Percentiles rank a stretch among this genome's conserved stretches.
Evolutionary conservation across 37 sponge, comb jelly and placozoan genomes (phyloP).

Genomic region (Dysidea cf. avara): DNA sequence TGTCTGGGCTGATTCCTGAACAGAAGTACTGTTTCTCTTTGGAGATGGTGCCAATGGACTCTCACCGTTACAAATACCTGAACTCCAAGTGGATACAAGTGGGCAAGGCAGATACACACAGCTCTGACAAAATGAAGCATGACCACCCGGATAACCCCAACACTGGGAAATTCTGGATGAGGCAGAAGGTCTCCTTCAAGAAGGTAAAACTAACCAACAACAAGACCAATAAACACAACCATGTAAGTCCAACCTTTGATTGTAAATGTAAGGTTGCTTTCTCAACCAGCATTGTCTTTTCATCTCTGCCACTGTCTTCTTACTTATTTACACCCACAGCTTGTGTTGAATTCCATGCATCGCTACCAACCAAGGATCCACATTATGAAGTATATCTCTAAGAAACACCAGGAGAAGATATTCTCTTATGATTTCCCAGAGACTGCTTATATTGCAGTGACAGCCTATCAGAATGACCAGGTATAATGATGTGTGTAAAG

Average conservation of each 20-base stretch:
- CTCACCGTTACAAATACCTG: constrained; percentile 83
- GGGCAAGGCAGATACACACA: constrained; percentile 71
- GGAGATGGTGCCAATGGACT: constrained; percentile 66
- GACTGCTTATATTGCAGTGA: constrained; percentile 72
- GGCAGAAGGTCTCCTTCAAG: constrained; percentile 64
- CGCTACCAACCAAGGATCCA: constrained; percentile 65
- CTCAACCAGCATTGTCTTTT: neutral
- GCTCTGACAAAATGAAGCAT: constrained; percentile 32
- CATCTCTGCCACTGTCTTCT: neutral
- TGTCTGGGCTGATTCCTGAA: constrained; percentile 68
- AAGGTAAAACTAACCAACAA: constrained; percentile 83
- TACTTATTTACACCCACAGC: neutral
- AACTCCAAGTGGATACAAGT: constrained; percentile 79
- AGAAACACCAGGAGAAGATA: constrained; percentile 32
- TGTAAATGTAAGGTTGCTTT: neutral
- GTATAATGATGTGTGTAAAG: constrained; percentile 8
- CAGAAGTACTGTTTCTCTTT: constrained; percentile 62
- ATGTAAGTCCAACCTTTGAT: constrained; percentile 40
- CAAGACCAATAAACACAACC: constrained; percentile 51
- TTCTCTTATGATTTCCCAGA: constrained; percentile 60
- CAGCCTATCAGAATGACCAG: constrained; percentile 87
- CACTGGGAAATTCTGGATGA: constrained; percentile 75
- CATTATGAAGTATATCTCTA: constrained; percentile 34
- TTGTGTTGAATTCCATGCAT: constrained; percentile 85
- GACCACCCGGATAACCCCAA: constrained; percentile 72